Evolutionary conservation across 2,888 invertebrate genomes (phyloP).

Genomic region (Amphipyra tragopoginis): DNA sequence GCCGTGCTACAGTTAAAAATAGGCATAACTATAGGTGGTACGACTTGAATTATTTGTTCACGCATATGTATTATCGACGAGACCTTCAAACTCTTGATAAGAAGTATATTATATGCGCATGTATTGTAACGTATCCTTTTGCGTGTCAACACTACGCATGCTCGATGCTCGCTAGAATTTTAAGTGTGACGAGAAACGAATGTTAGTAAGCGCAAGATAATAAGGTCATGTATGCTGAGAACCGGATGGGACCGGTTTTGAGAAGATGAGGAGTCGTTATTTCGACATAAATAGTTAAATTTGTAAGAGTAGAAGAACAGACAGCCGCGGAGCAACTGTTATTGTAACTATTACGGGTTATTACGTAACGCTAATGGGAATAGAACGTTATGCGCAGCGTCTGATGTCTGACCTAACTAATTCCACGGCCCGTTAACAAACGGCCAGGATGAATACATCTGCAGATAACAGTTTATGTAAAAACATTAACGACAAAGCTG

Average conservation of each 20-base stretch:
- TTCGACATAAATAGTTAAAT: constrained; percentile 61
- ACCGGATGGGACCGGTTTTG: constrained; percentile 69
- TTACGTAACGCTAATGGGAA: constrained; percentile 46
- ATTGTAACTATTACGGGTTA: constrained; percentile 47
- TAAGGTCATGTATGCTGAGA: constrained; percentile 72
- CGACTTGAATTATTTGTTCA: constrained; percentile 34
- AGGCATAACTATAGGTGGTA: constrained; percentile 9
- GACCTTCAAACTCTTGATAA: constrained; percentile 72
- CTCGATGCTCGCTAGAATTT: constrained; percentile 42
- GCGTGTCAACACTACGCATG: constrained; percentile 50
- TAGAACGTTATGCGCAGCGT: constrained; percentile 23
- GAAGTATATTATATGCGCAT: constrained; percentile 48
- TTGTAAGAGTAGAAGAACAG: constrained; percentile 29
- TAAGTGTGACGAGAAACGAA: constrained; percentile 56
- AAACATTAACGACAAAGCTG: constrained; percentile 11
- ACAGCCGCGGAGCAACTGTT: constrained; percentile 47
- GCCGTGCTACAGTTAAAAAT: constrained; percentile 33
- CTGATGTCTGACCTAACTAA: constrained; percentile 24
- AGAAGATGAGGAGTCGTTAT: constrained; percentile 62
- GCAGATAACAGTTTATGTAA: constrained; percentile 4
- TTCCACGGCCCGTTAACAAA: no score
- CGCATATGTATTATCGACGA: constrained; percentile 46
- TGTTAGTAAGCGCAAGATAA: constrained; percentile 70
- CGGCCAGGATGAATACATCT: neutral
- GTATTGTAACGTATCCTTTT: constrained; percentile 42